phyloP scores from a whole-genome alignment of 2,797 vertebrate species.

The Adelosebastes latens region DNA sequence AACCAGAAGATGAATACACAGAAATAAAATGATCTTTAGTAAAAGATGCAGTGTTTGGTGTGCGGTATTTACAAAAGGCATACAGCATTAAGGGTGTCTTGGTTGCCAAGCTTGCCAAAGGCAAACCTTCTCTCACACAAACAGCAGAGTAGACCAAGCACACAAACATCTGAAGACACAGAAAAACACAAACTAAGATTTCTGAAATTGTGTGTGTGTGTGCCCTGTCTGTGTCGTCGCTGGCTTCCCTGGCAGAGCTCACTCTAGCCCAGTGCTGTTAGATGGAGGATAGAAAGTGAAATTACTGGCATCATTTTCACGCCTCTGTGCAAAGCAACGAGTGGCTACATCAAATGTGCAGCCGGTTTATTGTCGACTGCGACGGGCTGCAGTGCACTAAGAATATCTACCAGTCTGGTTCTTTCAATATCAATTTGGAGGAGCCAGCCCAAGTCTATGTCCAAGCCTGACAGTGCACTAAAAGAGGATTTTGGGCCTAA shows the following conservation, averaged over 20 bases:
- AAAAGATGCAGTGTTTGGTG: slow-evolving; percentile 15
- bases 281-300: slow-evolving; percentile 46
- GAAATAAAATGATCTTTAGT: slow-evolving; percentile 29
- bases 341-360: slow-evolving; percentile 46
- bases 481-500: slow-evolving; percentile 60
- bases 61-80: slow-evolving; percentile 20
- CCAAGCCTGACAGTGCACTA: slow-evolving; percentile 31
- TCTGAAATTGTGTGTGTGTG: slow-evolving; percentile 27
- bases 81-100: background rate
- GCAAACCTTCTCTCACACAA: background rate
- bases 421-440: slow-evolving; percentile 37
- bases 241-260: slow-evolving; percentile 49
- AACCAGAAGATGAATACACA: slow-evolving; percentile 36
- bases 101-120: background rate
- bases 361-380: slow-evolving; percentile 32
- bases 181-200: background rate
- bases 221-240: slow-evolving; percentile 36
- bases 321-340: slow-evolving; percentile 43
- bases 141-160: background rate
- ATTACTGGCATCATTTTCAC: slow-evolving; percentile 53
- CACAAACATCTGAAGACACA: background rate
- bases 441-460: slow-evolving; percentile 18
- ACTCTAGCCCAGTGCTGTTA: slow-evolving; percentile 31
- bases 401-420: slow-evolving; percentile 40
- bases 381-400: slow-evolving; percentile 9